A percentile compares a stretch with the other conserved stretches of the same genome.
phyloP scores from a whole-genome alignment of 2,113 vertebrate species.

The Paratilapia polleni region DNA sequence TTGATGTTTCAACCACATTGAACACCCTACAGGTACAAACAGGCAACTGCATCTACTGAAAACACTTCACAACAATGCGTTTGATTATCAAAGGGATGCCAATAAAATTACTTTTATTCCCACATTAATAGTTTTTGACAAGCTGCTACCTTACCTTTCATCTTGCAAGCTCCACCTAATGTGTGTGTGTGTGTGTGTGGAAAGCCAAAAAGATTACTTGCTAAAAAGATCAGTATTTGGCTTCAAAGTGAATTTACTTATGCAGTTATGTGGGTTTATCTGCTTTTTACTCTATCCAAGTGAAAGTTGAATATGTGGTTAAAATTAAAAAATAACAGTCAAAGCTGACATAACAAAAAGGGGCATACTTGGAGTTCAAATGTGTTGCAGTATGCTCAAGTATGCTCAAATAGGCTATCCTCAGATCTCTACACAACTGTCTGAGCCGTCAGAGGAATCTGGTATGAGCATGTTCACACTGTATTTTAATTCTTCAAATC shows the following conservation, averaged over 20 bases:
- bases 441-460: conserved; percentile 9
- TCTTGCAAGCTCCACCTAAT: conserved; percentile 35
- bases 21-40: conserved; percentile 14
- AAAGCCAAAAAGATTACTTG: conserved; percentile 32
- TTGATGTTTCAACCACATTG: conserved; percentile 29
- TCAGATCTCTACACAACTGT: conserved; percentile 46
- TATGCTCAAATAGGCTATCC: conserved; percentile 41
- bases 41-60: conserved; percentile 26
- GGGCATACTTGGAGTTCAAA: conserved; percentile 40
- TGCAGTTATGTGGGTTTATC: conserved; percentile 34
- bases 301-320: conserved; percentile 42
- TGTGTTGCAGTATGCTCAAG: conserved; percentile 22
- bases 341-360: conserved; percentile 50
- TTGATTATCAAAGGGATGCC: conserved; percentile 65
- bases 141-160: conserved; percentile 59
- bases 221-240: conserved; percentile 12
- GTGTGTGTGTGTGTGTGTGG: neutral
- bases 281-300: conserved; percentile 30
- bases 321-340: conserved; percentile 51
- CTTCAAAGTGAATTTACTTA: conserved; percentile 58
- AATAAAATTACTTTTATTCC: conserved; percentile 48
- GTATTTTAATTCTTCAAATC: conserved; percentile 11
- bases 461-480: neutral
- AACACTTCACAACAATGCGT: conserved; percentile 44
- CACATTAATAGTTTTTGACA: conserved; percentile 54